phyloP scores from a whole-genome alignment of 1,140 invertebrate species.

The Zaprionus lachaisei region DNA sequence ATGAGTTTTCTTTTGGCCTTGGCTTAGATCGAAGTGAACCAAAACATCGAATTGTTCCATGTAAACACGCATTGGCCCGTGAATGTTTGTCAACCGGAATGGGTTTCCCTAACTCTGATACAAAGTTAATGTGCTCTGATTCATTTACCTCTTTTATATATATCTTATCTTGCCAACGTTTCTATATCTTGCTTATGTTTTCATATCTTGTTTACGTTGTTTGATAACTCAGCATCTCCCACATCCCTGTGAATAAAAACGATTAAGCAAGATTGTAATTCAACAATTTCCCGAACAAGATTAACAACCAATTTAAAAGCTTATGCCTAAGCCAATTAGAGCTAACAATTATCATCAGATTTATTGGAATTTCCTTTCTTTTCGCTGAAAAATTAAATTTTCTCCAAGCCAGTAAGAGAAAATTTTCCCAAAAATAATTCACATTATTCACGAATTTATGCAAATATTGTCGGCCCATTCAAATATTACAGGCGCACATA shows the following conservation, averaged over 20 bases:
- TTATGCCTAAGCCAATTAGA: neutral
- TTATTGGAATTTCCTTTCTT: neutral
- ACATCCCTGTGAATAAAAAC: neutral
- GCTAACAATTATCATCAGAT: neutral
- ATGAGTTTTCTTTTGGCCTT: slow-evolving; percentile 65
- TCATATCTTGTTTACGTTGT: too few relatives aligned
- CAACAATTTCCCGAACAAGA: neutral
- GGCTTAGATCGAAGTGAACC: slow-evolving; percentile 36
- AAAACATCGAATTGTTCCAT: slow-evolving; percentile 11
- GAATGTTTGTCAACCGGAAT: slow-evolving; percentile 2
- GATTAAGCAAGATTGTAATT: neutral
- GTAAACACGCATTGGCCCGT: neutral
- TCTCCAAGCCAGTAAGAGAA: slow-evolving; percentile 10
- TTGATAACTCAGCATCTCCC: neutral
- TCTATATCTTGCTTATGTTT: neutral
- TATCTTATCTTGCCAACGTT: neutral
- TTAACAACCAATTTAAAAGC: neutral
- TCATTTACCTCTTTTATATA: neutral
- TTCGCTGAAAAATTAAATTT: slow-evolving; percentile 44
- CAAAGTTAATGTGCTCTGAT: neutral
- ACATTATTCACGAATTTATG: slow-evolving; percentile 62
- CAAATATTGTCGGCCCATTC: slow-evolving; percentile 43
- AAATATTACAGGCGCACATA: slow-evolving; percentile 9
- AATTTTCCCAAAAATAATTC: slow-evolving; percentile 58
- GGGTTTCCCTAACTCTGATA: slow-evolving; percentile 2